phyloP scores from a whole-genome alignment of 2,113 vertebrate species.

The Acanthisitta chloris region DNA sequence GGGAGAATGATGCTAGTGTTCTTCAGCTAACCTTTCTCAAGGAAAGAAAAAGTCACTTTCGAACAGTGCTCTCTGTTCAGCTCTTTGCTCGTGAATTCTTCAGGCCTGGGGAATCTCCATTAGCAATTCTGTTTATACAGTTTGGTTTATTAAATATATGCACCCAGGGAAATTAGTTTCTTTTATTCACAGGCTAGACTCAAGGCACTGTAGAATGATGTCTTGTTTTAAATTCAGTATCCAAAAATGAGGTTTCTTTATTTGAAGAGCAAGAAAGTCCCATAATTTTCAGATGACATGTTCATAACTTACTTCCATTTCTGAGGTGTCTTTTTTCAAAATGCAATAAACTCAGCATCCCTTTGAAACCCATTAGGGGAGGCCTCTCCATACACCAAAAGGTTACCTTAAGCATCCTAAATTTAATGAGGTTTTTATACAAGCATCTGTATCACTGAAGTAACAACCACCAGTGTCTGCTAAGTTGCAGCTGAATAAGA shows the following conservation, averaged over 20 bases:
- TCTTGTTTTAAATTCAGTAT: slow-evolving; percentile 35
- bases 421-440: slow-evolving; percentile 5
- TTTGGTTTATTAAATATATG: slow-evolving; percentile 65
- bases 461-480: not conserved
- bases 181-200: slow-evolving; percentile 49
- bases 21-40: not conserved
- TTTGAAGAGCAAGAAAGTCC: slow-evolving; percentile 49
- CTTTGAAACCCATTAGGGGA: slow-evolving; percentile 7
- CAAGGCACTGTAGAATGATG: slow-evolving; percentile 11
- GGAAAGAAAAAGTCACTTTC: not conserved
- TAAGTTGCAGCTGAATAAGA: not conserved
- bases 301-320: slow-evolving; percentile 55
- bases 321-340: slow-evolving; percentile 43
- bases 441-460: not conserved
- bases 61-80: not conserved
- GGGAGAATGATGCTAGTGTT: not conserved
- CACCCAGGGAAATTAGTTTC: slow-evolving; percentile 57
- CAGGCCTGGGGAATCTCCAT: slow-evolving; percentile 29
- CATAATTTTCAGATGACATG: slow-evolving; percentile 31
- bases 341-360: slow-evolving; percentile 38
- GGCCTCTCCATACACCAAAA: not conserved
- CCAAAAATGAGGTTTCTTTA: slow-evolving; percentile 55
- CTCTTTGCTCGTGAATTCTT: not conserved
- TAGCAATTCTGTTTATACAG: slow-evolving; percentile 40
- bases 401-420: slow-evolving; percentile 19